Percentiles rank a stretch among this genome's conserved stretches.
These are phyloP conservation scores for Menura novaehollandiae DNA, from an alignment of 2,113 vertebrate genomes.

Conservation along the genomic window DNA sequence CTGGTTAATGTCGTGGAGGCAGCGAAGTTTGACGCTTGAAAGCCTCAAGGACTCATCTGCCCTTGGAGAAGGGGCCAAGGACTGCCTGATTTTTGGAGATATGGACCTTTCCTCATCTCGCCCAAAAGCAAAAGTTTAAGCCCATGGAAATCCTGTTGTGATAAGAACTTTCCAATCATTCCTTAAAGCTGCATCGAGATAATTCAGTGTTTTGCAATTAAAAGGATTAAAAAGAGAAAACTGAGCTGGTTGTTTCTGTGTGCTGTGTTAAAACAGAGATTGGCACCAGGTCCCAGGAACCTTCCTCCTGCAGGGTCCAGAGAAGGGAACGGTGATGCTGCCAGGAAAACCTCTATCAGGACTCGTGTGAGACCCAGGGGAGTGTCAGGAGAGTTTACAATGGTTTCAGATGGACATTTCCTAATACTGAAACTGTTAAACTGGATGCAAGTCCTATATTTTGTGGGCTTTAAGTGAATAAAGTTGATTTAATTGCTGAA, in stretches of 20 bases:
- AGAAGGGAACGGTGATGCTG: background rate
- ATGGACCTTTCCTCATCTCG: background rate
- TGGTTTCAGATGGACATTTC: background rate
- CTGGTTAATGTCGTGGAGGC: accelerated
- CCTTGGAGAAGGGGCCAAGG: background rate
- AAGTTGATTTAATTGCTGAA: background rate
- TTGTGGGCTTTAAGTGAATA: background rate
- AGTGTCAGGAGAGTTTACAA: background rate
- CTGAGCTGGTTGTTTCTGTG: background rate
- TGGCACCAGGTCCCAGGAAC: background rate
- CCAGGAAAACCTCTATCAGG: background rate
- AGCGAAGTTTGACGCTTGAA: accelerated
- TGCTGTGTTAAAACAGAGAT: background rate
- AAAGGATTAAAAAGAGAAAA: background rate
- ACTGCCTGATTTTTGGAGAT: background rate
- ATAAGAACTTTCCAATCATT: background rate
- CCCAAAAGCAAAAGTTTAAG: background rate
- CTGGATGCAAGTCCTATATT: background rate
- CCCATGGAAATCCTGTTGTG: background rate
- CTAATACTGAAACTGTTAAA: background rate
- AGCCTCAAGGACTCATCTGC: background rate
- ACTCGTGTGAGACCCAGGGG: background rate
- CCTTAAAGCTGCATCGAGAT: background rate
- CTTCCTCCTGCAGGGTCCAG: accelerated
- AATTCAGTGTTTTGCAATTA: background rate